Percentiles rank a stretch among this genome's conserved stretches.
phyloP scores from a whole-genome alignment of 2,888 invertebrate genomes.

The Chesias legatella region DNA sequence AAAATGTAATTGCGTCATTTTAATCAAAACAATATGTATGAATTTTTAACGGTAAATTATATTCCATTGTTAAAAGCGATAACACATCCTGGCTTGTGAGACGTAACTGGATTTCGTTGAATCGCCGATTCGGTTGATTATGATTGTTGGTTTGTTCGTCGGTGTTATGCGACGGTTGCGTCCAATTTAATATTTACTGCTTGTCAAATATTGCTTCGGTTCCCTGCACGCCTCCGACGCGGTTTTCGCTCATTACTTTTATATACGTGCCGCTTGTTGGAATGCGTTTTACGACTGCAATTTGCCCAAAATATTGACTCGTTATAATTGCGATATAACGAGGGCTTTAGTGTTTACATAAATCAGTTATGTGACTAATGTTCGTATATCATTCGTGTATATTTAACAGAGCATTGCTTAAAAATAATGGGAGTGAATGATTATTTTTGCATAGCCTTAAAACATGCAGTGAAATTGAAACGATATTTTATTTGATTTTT shows the following conservation, averaged over 20 bases:
- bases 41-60: conserved; percentile 55
- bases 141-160: conserved; percentile 48
- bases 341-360: conserved; percentile 31
- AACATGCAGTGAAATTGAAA: too few relatives aligned
- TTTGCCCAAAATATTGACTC: conserved; percentile 44
- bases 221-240: conserved; percentile 47
- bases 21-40: conserved; percentile 41
- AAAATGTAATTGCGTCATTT: conserved; percentile 50
- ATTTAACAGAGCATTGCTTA: conserved; percentile 5
- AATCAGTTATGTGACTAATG: conserved; percentile 35
- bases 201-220: conserved; percentile 62
- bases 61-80: conserved; percentile 67
- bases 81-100: conserved; percentile 58
- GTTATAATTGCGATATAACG: conserved; percentile 46
- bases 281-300: conserved; percentile 53
- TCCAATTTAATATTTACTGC: conserved; percentile 69
- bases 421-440: conserved; percentile 2
- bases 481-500: too few relatives aligned
- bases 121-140: conserved; percentile 54
- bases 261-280: conserved; percentile 52
- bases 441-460: not conserved
- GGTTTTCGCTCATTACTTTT: conserved; percentile 53
- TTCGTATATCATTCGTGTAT: conserved; percentile 10
- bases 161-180: conserved; percentile 55
- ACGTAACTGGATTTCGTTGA: conserved; percentile 61